Evolutionary conservation across 2,888 invertebrate genomes (phyloP).

Genomic region (Ormyrus labotus): DNA sequence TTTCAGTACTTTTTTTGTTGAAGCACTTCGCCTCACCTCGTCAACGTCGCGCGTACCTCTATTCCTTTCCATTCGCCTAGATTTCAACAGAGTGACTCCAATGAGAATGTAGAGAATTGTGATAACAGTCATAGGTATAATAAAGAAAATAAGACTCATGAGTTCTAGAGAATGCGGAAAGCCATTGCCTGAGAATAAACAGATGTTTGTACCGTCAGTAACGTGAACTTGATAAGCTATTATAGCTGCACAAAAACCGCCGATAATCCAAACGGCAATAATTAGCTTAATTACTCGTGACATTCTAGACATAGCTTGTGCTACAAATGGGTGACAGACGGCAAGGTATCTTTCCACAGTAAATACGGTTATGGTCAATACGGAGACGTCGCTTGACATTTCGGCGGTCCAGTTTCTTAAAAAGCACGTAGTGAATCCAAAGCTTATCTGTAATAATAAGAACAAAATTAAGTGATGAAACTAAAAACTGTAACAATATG

Average conservation of each 20-base stretch:
- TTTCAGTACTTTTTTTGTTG: slow-evolving; percentile 1
- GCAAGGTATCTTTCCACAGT: slow-evolving; percentile 4
- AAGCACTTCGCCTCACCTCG: background rate
- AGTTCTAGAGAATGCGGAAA: background rate
- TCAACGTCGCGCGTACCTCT: too few relatives aligned
- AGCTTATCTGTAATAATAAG: background rate
- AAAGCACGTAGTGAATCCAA: background rate
- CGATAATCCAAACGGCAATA: background rate
- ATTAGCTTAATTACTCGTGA: background rate
- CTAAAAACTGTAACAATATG: background rate
- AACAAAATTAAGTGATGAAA: background rate
- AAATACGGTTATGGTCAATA: background rate
- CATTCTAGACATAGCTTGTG: background rate
- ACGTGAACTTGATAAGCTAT: background rate
- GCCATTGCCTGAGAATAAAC: too few relatives aligned
- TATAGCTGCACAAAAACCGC: background rate
- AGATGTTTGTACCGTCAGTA: too few relatives aligned
- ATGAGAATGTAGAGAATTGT: background rate
- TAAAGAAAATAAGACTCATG: background rate
- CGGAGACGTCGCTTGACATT: background rate
- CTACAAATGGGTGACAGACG: slow-evolving; percentile 1
- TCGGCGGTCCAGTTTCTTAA: background rate
- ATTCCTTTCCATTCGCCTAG: background rate
- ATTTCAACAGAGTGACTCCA: background rate
- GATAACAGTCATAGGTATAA: background rate